Percentiles rank a stretch among this genome's conserved stretches.
Conservation (phyloP, 2,888 invertebrate genomes). For the Venustoraphidia nigricollis region DNA sequence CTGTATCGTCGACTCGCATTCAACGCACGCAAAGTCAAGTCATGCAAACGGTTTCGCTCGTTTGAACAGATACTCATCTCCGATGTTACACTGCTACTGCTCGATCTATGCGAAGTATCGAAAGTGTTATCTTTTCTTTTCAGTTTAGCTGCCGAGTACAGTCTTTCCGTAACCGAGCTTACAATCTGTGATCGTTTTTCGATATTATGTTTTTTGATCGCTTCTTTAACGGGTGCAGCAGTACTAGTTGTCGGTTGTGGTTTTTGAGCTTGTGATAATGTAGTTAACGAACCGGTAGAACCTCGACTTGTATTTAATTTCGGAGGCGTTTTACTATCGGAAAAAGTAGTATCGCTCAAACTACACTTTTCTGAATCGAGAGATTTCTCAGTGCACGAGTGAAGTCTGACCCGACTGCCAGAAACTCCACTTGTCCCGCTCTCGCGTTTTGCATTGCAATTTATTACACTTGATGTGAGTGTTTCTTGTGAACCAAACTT, state of each 20-base stretch:
- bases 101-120: conserved; percentile 5
- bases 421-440: background rate
- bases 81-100: conserved; percentile 2
- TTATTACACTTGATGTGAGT: conserved; percentile 14
- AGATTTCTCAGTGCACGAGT: no score
- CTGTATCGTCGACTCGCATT: conserved; percentile 29
- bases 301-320: no score
- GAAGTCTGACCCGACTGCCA: background rate
- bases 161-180: conserved; percentile 50
- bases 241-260: conserved; percentile 23
- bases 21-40: conserved; percentile 40
- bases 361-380: no score
- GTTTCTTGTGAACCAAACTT: background rate
- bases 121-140: conserved; percentile 28
- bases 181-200: conserved; percentile 49
- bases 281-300: no score
- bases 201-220: conserved; percentile 25
- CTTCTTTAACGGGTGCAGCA: conserved; percentile 21
- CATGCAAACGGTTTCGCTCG: conserved; percentile 39
- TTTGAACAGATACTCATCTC: conserved; percentile 41
- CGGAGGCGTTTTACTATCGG: no score
- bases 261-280: conserved; percentile 16
- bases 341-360: no score
- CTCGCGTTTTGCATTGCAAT: background rate
- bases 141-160: conserved; percentile 41